phyloP scores from a whole-genome alignment of 2,113 vertebrate species.

The Hippopotamus amphibius region DNA sequence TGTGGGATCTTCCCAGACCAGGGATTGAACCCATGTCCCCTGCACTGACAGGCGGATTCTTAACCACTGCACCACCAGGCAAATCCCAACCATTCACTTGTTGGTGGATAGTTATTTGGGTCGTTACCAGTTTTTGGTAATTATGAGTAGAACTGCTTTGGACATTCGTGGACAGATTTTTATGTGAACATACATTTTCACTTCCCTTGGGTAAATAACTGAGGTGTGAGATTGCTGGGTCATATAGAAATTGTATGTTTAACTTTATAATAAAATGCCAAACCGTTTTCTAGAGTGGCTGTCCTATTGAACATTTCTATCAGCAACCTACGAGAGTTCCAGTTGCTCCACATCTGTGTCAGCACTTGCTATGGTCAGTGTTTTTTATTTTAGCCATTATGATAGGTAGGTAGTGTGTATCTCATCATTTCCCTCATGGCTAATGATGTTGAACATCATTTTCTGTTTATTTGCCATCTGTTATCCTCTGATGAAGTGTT shows the following conservation, averaged over 20 bases:
- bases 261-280: neutral
- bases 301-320: neutral
- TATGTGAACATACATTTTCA: neutral
- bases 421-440: conserved; percentile 1
- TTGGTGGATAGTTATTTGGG: too few species aligned
- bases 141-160: neutral
- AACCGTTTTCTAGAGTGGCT: neutral
- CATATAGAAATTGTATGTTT: neutral
- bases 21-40: too few species aligned
- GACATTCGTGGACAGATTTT: neutral
- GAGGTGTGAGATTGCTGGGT: neutral
- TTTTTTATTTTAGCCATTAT: conserved; percentile 50
- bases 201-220: conserved; percentile 30
- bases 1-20: too few species aligned
- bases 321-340: neutral
- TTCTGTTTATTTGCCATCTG: conserved; percentile 46
- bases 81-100: too few species aligned
- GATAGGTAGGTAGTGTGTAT: neutral
- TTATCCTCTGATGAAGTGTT: neutral
- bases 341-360: neutral
- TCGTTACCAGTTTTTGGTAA: neutral
- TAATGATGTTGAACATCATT: neutral
- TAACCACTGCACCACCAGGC: too few species aligned
- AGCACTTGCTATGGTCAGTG: neutral
- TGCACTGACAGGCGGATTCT: too few species aligned